Evolutionary conservation across 1,140 invertebrate species (phyloP), one percentile per base, ranked within the genome.

Genomic region (Pemphigus obesinymphae): DNA sequence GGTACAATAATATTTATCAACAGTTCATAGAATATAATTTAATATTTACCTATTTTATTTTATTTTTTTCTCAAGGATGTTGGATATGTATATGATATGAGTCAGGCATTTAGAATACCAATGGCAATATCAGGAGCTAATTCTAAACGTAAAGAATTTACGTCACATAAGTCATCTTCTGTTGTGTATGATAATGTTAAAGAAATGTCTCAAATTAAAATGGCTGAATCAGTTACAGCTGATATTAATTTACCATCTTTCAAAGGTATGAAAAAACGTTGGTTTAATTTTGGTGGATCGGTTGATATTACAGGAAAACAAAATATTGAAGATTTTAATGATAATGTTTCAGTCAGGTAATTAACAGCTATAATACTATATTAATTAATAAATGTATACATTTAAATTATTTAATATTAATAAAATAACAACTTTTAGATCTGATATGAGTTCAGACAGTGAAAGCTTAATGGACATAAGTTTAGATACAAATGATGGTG

Each of bases 141-240:
- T 80, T 55, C 37, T 29, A 80, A 80, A 61, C 37, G 53, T 17
- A 80, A 80, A 43, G 76, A 80, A 43, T 80, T 45, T 45, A 80
- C 31, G 15, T 80, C 76, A 7, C 31, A 80, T 26, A 80, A 80
- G 13, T 61, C 76, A 45, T 5, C 40, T 11, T 80, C 76, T 80
- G 76, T 80, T 31, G 76, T 80, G n/a, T 80, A 80, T 45, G 76
- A 80, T 45, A 80, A 80, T 45, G n/a, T 80, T 13, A 80, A 80
- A 80, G 76, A 80, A 80, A 80, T 80, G 76, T 80, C 76, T 45
- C 76, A 80, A 80, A 80, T 80, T 31, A 80, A 80, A 80, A 80
- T 80, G 76, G 76, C 76, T 6, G 76, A 80, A 63, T 61, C 76
- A 20, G 40, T 80, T 43, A 63, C 76, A 0, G 26, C 34, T 11